Conservation (phyloP, 2,797 vertebrate genomes). For the Pangasius larnaudii region DNA sequence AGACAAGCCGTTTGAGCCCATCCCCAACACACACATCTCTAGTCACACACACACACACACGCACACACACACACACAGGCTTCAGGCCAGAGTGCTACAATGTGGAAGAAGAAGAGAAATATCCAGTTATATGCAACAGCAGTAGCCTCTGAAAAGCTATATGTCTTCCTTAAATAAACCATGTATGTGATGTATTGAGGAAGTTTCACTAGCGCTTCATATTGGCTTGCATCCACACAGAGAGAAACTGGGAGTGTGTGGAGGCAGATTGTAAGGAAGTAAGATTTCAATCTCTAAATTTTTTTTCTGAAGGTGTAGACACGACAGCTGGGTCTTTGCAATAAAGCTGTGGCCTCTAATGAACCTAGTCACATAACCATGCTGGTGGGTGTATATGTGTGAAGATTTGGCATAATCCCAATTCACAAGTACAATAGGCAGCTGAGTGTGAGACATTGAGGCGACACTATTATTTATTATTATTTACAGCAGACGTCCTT, state of each 20-base stretch:
- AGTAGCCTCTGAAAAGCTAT: not conserved
- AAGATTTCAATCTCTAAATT: conserved; percentile 18
- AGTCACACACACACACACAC: not conserved
- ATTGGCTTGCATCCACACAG: not conserved
- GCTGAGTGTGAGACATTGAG: not conserved
- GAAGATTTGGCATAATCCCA: conserved; percentile 4
- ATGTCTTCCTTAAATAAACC: not conserved
- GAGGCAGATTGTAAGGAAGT: conserved; percentile 12
- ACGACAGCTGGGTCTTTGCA: conserved; percentile 7
- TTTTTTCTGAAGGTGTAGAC: conserved; percentile 12
- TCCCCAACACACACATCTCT: conserved; percentile 2
- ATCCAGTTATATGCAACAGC: not conserved
- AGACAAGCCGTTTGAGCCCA: conserved; percentile 15
- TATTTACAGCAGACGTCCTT: not conserved
- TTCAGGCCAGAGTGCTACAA: conserved; percentile 24
- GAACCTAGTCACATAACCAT: conserved; percentile 14
- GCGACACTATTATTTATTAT: not conserved
- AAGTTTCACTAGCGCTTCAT: not conserved
- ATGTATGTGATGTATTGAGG: conserved; percentile 36
- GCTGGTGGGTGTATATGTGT: not conserved
- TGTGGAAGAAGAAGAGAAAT: not conserved
- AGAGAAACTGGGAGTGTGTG: not conserved
- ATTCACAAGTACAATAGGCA: not conserved
- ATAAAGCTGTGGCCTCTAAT: conserved; percentile 1
- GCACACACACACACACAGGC: not conserved